Evolutionary conservation across 2,797 vertebrate genomes (phyloP), one percentile per base, ranked within the genome.

Genomic region (Atherinosoma microstoma): DNA sequence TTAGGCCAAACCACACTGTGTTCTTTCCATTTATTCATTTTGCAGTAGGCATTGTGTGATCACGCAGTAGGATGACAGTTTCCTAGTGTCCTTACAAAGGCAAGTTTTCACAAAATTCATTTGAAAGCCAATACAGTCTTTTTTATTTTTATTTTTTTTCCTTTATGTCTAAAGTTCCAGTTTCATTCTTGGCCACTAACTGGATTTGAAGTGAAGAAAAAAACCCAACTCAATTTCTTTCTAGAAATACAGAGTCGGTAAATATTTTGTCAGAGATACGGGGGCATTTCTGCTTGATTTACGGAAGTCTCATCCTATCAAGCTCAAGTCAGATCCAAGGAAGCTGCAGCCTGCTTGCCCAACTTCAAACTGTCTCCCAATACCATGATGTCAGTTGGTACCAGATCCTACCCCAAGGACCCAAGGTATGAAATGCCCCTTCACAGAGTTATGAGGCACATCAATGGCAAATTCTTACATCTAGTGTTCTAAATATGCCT

Each of bases 1-100:
- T 73, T 51, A 75, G 80, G 85, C 75, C 71, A 79, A 82, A 70
- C 56, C 79, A 40, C 76, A 74, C 65, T 79, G 4, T 80, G 65
- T 63, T 75, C 51, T 78, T 42, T 62, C 35, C 36, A 54, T 68
- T 78, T 45, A 1, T 78, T 30, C 45, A 47, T 69, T 84, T 75
- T 59, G 36, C 49, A 42, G 53, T 34, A 15, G 4, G 36, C 34
- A 69, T 38, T 49, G 47, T 69, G 40, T 54, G 32, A 64, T 56
- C 75, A 34, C 58, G 58, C 68, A 56, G 62, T 53, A 42, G n/a
- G 68, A 38, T 73, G 70, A 87, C 73, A 64, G 34, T 57, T 24
- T 61, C 61, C 30, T 62, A 3, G 12, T 67, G 77, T 82, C 77
- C 76, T 73, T 18, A 67, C 76, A 68, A 35, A 42, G 53, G 36